Base-by-base conservation (phyloP, 2,113 vertebrate genomes). In the Daboia siamensis region DNA sequence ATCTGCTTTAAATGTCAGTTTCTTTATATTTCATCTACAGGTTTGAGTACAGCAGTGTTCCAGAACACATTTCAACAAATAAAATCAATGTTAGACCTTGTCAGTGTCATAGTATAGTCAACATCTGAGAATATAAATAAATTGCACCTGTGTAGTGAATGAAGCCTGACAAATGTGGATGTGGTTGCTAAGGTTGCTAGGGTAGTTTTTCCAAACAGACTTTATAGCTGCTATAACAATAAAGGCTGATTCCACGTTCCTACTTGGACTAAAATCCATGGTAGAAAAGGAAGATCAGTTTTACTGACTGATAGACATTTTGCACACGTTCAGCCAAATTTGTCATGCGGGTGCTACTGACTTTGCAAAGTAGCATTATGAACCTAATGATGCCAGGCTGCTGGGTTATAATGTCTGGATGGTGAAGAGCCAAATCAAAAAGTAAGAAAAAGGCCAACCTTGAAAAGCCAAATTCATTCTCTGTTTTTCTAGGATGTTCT, bases 1-100 rank as follows among this genome's bases (percentile, higher is more conserved):
- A 93, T 96, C 84, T 8, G 89, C 46, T 17, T 95, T 96, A 96
- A 97, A 96, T 92, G 91, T 80, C 87, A 87, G 44, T 93, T 94
- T 95, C 46, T 93, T 89, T 95, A 33, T 84, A 90, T 24, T 59
- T 93, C 89, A 90, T 90, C 90, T 85, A 94, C 91, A 94, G 92
- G 52, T 86, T 88, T 87, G 57, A 69, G 87, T 93, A 86, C 88
- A 93, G 92, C 91, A 93, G 54, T 90, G 20, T 9, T 57, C 88
- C 55, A 44, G 24, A 90, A 86, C 0, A 21, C 55, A 57, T 85
- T 51, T 26, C n/a, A 92, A 90, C 46, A 64, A 64, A 54, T 44
- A 88, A 91, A 15, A 56, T 64, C 23, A 89, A 33, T 2, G 17
- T 0, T 24, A 94, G 54, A 10, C 1, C 0, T 12, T 3, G 23